Base-by-base conservation (phyloP, 2,888 invertebrate genomes). In the Pseudococcus longispinus region DNA sequence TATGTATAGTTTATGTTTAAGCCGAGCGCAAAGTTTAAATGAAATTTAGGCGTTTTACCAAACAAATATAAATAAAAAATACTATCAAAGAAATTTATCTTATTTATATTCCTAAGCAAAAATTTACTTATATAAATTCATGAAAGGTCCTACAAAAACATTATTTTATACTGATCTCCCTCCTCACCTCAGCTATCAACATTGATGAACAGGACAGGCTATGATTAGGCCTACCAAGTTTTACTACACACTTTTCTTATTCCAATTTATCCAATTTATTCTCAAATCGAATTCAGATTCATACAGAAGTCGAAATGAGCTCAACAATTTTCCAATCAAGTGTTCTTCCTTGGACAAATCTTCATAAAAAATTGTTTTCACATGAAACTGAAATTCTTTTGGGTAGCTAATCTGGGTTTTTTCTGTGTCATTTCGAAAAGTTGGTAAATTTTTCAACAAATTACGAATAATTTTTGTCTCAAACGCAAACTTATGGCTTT, bases 11-110 rank as follows among this genome's bases (percentile, higher is more conserved):
- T 29, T 70, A 70, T 70, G 70, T 13, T 18, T 70, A 26, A 70
- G 70, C 37, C n/a, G 77, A 80, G 42, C 77, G 42, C 29, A 80
- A 80, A 80, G 15, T 80, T 80, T 42, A 80, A 80, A 80, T 80
- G 77, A 80, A 37, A 80, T 80, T 80, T 80, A 37, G 77, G 42
- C 18, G 3, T 70, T 70, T 32, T 80, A 42, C 37, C n/a, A 80
- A 80, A 80, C 42, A 80, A 80, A 80, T 42, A 42, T 80, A 80
- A 37, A 42, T 80, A 70, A 80, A 80, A 80, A 80, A 42, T 29
- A 42, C 20, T 29, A 42, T 80, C 42, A 80, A 42, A 80, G 20
- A 80, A 80, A 80, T 80, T 37, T 80, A 80, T 80, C 42, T 80
- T 23, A 42, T 42, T 80, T 80, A 20, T 80, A 80, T 42, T 80